Evolutionary conservation across 2,888 invertebrate genomes (phyloP).

Genomic region (Fabriciana adippe): DNA sequence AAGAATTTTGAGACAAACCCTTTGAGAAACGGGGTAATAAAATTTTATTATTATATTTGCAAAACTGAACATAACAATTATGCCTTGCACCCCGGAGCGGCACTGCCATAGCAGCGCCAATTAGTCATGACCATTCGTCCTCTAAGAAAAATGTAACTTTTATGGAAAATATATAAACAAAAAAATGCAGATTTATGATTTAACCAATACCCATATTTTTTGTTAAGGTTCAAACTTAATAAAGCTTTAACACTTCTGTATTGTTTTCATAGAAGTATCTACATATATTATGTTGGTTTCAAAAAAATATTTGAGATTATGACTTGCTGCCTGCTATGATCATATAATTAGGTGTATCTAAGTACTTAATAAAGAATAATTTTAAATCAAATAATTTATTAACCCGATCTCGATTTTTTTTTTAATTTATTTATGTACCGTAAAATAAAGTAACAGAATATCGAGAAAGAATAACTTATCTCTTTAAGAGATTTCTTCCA

Average conservation of each 20-base stretch:
- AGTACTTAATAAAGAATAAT: too few species aligned
- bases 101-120: constrained; percentile 61
- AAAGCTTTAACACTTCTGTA: constrained; percentile 67
- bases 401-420: too few species aligned
- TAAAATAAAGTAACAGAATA: too few species aligned
- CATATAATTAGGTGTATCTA: too few species aligned
- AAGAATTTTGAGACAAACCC: constrained; percentile 71
- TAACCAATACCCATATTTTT: constrained; percentile 62
- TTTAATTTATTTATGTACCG: too few species aligned
- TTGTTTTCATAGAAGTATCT: constrained; percentile 22
- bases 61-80: constrained; percentile 68
- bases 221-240: constrained; percentile 66
- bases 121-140: constrained; percentile 65
- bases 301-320: neutral
- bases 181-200: constrained; percentile 74
- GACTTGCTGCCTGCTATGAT: too few species aligned
- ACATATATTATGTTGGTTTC: neutral
- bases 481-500: too few species aligned
- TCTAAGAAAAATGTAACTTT: constrained; percentile 53
- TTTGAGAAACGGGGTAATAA: constrained; percentile 80
- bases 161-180: constrained; percentile 60
- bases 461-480: too few species aligned
- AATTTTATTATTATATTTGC: constrained; percentile 81
- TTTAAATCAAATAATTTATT: too few species aligned
- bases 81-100: constrained; percentile 66